phyloP scores from a whole-genome alignment of 2,888 invertebrate species.

The Megamerina dolium region DNA sequence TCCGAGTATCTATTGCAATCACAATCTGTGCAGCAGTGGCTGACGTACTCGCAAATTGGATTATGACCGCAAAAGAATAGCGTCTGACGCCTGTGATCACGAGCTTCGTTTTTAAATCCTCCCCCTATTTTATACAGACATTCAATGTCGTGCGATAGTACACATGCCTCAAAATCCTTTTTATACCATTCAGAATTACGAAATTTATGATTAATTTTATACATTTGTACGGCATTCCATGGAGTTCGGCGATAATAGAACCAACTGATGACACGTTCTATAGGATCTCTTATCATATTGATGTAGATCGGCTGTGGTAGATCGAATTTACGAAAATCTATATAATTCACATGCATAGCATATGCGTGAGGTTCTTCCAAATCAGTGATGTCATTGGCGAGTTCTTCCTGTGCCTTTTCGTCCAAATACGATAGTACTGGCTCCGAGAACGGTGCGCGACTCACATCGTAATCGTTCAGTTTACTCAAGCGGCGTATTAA shows the following conservation, averaged over 20 bases:
- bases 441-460: slow-evolving; percentile 57
- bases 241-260: slow-evolving; percentile 85
- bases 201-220: slow-evolving; percentile 22
- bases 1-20: too few species aligned
- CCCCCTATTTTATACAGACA: slow-evolving; percentile 73
- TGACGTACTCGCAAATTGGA: slow-evolving; percentile 65
- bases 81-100: slow-evolving; percentile 74
- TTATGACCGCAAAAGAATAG: slow-evolving; percentile 85
- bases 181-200: slow-evolving; percentile 57
- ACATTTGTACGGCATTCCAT: slow-evolving; percentile 52
- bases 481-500: slow-evolving; percentile 59
- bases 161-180: slow-evolving; percentile 80
- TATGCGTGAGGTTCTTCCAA: slow-evolving; percentile 70
- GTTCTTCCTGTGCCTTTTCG: slow-evolving; percentile 51
- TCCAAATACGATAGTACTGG: slow-evolving; percentile 20
- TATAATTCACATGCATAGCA: slow-evolving; percentile 80
- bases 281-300: slow-evolving; percentile 79
- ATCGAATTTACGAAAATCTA: slow-evolving; percentile 72
- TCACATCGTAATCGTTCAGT: slow-evolving; percentile 21
- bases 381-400: slow-evolving; percentile 67
- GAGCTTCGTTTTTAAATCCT: slow-evolving; percentile 66
- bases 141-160: slow-evolving; percentile 68
- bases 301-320: slow-evolving; percentile 77
- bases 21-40: too few species aligned
- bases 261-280: slow-evolving; percentile 83